A percentile compares a stretch with the other conserved stretches of the same genome.
Conservation (phyloP, 2,888 invertebrate species). For the Idaea straminata region DNA sequence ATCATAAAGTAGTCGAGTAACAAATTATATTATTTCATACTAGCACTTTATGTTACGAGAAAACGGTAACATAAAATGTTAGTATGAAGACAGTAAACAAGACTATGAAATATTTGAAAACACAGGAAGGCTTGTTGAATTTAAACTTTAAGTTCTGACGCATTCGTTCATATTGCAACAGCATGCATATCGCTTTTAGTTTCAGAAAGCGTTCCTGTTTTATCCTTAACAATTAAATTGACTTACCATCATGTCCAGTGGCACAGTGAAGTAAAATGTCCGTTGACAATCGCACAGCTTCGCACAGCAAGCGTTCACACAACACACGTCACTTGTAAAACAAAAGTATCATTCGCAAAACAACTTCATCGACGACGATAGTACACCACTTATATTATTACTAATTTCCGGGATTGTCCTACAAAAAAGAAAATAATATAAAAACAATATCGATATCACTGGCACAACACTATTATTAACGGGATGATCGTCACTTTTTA, state of each 20-base stretch:
- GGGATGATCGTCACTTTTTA: slow-evolving; percentile 45
- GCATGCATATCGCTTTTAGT: neutral
- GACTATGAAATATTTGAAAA: slow-evolving; percentile 17
- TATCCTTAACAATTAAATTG: slow-evolving; percentile 16
- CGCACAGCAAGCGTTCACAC: slow-evolving; percentile 73
- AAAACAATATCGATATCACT: slow-evolving; percentile 59
- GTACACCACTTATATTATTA: slow-evolving; percentile 78
- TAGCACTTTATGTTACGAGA: slow-evolving; percentile 41
- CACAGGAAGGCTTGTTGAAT: slow-evolving; percentile 15
- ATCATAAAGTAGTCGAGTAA: slow-evolving; percentile 41
- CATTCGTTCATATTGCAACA: slow-evolving; percentile 8
- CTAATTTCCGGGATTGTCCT: slow-evolving; percentile 77
- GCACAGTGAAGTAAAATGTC: slow-evolving; percentile 40
- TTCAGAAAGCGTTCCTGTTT: slow-evolving; percentile 14
- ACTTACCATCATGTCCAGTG: slow-evolving; percentile 51
- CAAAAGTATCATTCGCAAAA: slow-evolving; percentile 77
- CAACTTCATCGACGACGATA: slow-evolving; percentile 76
- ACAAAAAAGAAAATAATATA: slow-evolving; percentile 75
- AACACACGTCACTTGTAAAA: slow-evolving; percentile 73
- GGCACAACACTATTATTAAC: slow-evolving; percentile 63
- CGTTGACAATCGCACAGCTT: slow-evolving; percentile 51
- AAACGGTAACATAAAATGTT: slow-evolving; percentile 38
- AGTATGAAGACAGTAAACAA: slow-evolving; percentile 33
- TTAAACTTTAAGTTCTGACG: neutral
- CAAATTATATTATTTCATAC: slow-evolving; percentile 46